Conservation (phyloP, 2,888 invertebrate species). For the Aelia acuminata region DNA sequence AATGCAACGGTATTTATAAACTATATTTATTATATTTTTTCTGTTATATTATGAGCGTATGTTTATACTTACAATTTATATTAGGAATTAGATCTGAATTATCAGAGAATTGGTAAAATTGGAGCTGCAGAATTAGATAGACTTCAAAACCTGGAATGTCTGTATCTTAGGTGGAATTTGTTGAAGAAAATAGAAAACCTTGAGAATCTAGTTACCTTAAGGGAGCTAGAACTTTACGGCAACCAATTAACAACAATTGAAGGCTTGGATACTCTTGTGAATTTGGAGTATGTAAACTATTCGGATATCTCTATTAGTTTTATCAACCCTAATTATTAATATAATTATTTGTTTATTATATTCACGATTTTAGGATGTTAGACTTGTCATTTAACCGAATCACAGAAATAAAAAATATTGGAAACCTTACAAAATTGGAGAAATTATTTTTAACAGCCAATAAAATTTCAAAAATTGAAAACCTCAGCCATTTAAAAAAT, state of each 20-base stretch:
- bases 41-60: background rate
- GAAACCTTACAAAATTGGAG: conserved; percentile 80
- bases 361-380: conserved; percentile 77
- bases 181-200: conserved; percentile 95
- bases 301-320: background rate
- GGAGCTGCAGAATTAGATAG: conserved; percentile 82
- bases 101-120: conserved; percentile 86
- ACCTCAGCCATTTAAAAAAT: conserved; percentile 83
- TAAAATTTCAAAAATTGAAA: conserved; percentile 88
- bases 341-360: background rate
- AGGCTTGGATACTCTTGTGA: conserved; percentile 87
- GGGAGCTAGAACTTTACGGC: conserved; percentile 95
- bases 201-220: conserved; percentile 80
- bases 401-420: conserved; percentile 86
- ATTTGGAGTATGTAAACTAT: conserved; percentile 83
- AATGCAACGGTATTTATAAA: conserved; percentile 60
- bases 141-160: conserved; percentile 80
- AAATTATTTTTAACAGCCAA: conserved; percentile 93
- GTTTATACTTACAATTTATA: conserved; percentile 47
- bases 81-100: conserved; percentile 88
- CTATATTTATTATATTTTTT: background rate
- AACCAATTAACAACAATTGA: conserved; percentile 95
- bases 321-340: background rate
- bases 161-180: conserved; percentile 94
- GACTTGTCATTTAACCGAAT: conserved; percentile 97